phyloP scores from a whole-genome alignment of 1,140 invertebrate genomes.

The Drosophila santomea region DNA sequence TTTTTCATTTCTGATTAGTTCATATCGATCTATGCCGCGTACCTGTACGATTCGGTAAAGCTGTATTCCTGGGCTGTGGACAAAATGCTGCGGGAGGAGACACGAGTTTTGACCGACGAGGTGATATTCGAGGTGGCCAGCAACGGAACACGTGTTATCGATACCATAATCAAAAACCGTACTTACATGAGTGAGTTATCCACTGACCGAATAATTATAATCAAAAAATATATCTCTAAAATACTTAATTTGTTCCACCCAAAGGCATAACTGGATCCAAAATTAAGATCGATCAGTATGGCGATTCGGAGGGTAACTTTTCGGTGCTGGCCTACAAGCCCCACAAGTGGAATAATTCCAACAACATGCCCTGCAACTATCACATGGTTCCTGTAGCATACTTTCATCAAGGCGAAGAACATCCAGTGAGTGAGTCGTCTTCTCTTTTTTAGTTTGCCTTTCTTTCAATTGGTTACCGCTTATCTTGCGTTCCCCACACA shows the following conservation, averaged over 20 bases:
- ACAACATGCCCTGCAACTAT: constrained; percentile 89
- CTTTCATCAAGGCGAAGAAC: constrained; percentile 90
- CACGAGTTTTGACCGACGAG: constrained; percentile 87
- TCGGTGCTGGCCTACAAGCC: constrained; percentile 93
- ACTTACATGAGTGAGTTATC: constrained; percentile 91
- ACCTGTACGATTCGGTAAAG: constrained; percentile 97
- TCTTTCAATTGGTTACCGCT: constrained; percentile 38
- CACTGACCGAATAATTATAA: neutral
- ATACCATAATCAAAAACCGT: constrained; percentile 91
- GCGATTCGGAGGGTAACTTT: constrained; percentile 98
- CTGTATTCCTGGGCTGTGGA: constrained; percentile 95
- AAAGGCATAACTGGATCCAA: constrained; percentile 96
- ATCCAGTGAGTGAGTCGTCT: constrained; percentile 90
- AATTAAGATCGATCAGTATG: constrained; percentile 95
- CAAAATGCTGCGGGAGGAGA: constrained; percentile 88
- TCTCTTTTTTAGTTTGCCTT: constrained; percentile 78
- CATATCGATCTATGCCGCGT: constrained; percentile 96
- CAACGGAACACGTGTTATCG: constrained; percentile 91
- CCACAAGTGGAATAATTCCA: constrained; percentile 83
- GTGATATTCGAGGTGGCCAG: constrained; percentile 90
- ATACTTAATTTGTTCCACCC: neutral
- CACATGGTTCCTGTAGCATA: constrained; percentile 93
- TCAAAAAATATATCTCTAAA: neutral
- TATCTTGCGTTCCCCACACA: constrained; percentile 10
- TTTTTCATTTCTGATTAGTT: constrained; percentile 86